These are phyloP conservation scores for Tachina fera DNA, from an alignment of 2,888 invertebrate genomes.

Conservation along the genomic window DNA sequence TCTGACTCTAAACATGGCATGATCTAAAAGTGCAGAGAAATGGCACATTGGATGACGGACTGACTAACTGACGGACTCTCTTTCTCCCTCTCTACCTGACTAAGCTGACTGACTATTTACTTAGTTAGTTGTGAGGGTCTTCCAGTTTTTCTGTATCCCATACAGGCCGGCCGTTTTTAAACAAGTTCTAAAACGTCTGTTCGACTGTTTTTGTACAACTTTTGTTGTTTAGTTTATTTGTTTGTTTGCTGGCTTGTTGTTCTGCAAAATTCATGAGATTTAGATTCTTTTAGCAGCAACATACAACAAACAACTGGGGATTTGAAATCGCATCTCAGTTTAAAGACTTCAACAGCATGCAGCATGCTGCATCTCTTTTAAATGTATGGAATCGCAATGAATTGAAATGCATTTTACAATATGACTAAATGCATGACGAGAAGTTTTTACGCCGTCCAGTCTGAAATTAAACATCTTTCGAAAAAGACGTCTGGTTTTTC, in stretches of 20 bases:
- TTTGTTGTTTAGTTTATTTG: slow-evolving; percentile 16
- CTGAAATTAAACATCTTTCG: slow-evolving; percentile 69
- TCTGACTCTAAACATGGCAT: slow-evolving; percentile 48
- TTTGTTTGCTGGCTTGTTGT: neutral
- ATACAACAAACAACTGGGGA: slow-evolving; percentile 42
- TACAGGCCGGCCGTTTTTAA: slow-evolving; percentile 63
- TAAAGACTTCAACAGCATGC: neutral
- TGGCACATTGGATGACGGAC: slow-evolving; percentile 14
- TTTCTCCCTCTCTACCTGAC: neutral
- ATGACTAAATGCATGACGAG: slow-evolving; percentile 62
- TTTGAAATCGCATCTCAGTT: slow-evolving; percentile 35
- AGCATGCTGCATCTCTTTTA: slow-evolving; percentile 27
- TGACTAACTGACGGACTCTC: neutral
- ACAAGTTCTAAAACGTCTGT: slow-evolving; percentile 69
- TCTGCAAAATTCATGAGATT: slow-evolving; percentile 44
- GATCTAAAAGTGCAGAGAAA: slow-evolving; percentile 33
- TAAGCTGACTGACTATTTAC: no score
- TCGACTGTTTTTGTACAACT: slow-evolving; percentile 26
- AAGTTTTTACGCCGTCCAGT: slow-evolving; percentile 69
- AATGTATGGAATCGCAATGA: slow-evolving; percentile 35
- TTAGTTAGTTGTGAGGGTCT: neutral
- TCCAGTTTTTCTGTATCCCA: slow-evolving; percentile 38
- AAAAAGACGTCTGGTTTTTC: slow-evolving; percentile 65
- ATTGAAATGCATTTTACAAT: slow-evolving; percentile 52
- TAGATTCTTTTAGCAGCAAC: slow-evolving; percentile 55